A percentile compares a stretch with the other conserved stretches of the same genome.
Evolutionary conservation across 2,888 invertebrate species (phyloP).

Genomic region (Meteorus cinctellus): DNA sequence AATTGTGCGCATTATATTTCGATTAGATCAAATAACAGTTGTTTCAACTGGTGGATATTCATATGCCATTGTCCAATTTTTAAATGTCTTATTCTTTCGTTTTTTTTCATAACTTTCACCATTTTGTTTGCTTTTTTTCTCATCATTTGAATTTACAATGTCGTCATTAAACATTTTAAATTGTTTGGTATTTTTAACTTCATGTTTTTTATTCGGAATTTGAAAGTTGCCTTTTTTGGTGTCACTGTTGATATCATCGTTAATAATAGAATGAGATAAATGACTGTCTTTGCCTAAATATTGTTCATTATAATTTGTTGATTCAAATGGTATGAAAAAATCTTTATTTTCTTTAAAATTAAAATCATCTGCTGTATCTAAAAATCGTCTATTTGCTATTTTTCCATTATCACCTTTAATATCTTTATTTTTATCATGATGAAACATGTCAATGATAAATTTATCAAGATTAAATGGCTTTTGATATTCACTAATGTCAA

Average conservation of each 20-base stretch:
- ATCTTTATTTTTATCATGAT: slow-evolving; percentile 57
- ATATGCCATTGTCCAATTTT: slow-evolving; percentile 77
- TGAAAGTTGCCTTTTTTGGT: neutral
- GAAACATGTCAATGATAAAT: slow-evolving; percentile 48
- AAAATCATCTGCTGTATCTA: neutral
- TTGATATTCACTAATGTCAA: slow-evolving; percentile 59
- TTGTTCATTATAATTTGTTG: slow-evolving; percentile 20
- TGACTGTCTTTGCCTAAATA: slow-evolving; percentile 39
- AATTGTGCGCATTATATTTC: neutral
- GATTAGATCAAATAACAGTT: neutral
- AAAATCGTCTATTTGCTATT: neutral
- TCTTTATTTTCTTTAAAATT: slow-evolving; percentile 47
- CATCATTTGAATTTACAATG: slow-evolving; percentile 38
- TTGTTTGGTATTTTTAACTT: neutral
- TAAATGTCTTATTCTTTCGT: slow-evolving; percentile 63
- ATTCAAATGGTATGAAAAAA: slow-evolving; percentile 39
- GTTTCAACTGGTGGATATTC: slow-evolving; percentile 69
- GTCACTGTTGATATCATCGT: slow-evolving; percentile 42
- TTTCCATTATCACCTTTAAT: slow-evolving; percentile 53
- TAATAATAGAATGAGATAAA: slow-evolving; percentile 43
- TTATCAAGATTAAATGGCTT: slow-evolving; percentile 61
- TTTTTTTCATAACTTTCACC: slow-evolving; percentile 74
- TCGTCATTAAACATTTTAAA: neutral
- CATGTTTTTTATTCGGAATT: neutral
- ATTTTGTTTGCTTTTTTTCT: slow-evolving; percentile 58